Evolutionary conservation across 2,888 invertebrate genomes (phyloP).

Genomic region (Amblyjoppa proteus): DNA sequence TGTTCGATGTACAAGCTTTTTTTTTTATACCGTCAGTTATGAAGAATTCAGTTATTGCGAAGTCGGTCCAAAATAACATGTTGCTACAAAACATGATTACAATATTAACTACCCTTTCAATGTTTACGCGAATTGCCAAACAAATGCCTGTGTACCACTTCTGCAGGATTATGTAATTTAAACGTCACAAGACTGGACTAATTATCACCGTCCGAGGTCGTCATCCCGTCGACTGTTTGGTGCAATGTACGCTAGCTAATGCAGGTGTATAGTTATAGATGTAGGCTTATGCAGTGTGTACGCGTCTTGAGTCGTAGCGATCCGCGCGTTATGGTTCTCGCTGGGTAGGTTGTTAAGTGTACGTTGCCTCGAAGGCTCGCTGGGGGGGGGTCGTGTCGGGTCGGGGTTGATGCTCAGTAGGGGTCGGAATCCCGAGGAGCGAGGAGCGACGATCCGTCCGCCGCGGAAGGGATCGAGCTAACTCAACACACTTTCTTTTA

Average conservation of each 20-base stretch:
- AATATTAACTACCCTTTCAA: too few species aligned
- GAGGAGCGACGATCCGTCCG: conserved; percentile 66
- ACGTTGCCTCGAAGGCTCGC: conserved; percentile 73
- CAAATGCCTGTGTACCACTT: background rate
- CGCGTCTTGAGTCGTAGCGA: conserved; percentile 47
- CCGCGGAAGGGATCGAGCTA: conserved; percentile 48
- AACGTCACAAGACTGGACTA: background rate
- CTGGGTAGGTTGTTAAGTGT: conserved; percentile 72
- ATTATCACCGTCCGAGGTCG: background rate
- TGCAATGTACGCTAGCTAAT: background rate
- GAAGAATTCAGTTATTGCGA: too few species aligned
- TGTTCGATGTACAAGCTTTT: too few species aligned
- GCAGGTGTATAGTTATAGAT: background rate
- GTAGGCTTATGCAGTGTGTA: background rate
- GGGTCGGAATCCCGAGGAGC: conserved; percentile 77
- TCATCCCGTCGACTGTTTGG: conserved; percentile 4
- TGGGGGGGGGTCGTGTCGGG: conserved; percentile 56
- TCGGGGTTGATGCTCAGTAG: conserved; percentile 76
- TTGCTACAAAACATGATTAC: too few species aligned
- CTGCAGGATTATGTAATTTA: background rate
- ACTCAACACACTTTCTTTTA: conserved; percentile 37
- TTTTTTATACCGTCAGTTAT: too few species aligned
- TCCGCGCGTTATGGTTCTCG: conserved; percentile 62
- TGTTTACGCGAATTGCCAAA: background rate
- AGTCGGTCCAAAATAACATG: too few species aligned